A percentile compares a stretch with the other conserved stretches of the same genome.
These are phyloP conservation scores for Callospermophilus lateralis DNA, from an alignment of 2,113 vertebrate species.

Conservation along the genomic window DNA sequence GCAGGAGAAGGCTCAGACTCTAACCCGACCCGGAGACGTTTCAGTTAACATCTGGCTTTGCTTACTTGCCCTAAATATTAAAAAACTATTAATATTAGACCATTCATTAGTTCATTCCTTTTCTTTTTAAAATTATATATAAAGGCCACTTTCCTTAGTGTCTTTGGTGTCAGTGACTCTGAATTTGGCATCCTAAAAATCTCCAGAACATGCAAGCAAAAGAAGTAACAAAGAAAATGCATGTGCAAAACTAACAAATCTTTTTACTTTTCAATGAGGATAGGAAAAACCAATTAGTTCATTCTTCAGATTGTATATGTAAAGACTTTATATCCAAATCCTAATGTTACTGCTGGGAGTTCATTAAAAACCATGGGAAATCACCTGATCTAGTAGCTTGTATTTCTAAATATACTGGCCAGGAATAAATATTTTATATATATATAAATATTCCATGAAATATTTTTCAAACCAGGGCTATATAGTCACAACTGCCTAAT, in stretches of 20 bases:
- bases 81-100: constrained; percentile 60
- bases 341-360: not conserved
- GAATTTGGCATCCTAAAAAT: not conserved
- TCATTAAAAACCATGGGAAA: not conserved
- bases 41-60: constrained; percentile 75
- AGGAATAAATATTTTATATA: constrained; percentile 5
- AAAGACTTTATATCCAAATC: not conserved
- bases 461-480: constrained; percentile 28
- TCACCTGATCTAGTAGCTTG: not conserved
- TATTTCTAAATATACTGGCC: not conserved
- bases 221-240: not conserved
- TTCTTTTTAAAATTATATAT: constrained; percentile 43
- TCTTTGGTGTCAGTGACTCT: not conserved
- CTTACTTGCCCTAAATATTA: constrained; percentile 74
- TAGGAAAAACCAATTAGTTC: not conserved
- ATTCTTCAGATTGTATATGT: not conserved
- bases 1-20: constrained; percentile 46
- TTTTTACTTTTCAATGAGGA: not conserved
- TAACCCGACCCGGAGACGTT: constrained; percentile 26
- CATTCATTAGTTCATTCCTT: constrained; percentile 44
- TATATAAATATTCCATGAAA: not conserved
- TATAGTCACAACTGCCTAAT: not conserved
- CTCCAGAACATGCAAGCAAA: not conserved
- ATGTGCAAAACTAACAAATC: not conserved
- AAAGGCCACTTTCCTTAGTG: constrained; percentile 9